Conservation (phyloP, 2,888 invertebrate genomes). For the Imbricaverruca yamaguchii region DNA sequence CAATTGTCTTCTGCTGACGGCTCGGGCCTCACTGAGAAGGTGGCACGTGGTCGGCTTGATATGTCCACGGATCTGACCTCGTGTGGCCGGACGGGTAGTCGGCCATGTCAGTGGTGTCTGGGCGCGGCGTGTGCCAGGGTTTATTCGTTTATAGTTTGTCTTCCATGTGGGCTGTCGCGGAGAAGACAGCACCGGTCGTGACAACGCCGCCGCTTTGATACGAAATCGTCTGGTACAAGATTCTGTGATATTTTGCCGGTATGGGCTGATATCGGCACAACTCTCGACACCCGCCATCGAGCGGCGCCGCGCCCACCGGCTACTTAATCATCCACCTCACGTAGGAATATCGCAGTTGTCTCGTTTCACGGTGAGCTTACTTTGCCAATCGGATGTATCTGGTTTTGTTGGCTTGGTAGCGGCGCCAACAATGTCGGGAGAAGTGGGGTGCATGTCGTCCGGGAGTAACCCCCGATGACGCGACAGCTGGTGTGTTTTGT, state of each 20-base stretch:
- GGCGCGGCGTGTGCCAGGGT: not conserved
- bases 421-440: too few relatives aligned
- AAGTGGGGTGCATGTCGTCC: not conserved
- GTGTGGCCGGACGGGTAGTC: too few relatives aligned
- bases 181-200: not conserved
- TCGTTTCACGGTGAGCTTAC: not conserved
- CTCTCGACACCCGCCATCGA: too few relatives aligned
- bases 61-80: too few relatives aligned
- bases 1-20: too few relatives aligned
- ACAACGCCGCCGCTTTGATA: conserved; percentile 14
- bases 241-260: conserved; percentile 10
- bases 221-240: conserved; percentile 20
- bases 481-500: not conserved
- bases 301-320: too few relatives aligned
- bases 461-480: not conserved
- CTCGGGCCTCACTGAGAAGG: too few relatives aligned
- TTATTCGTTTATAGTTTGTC: conserved; percentile 14
- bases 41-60: too few relatives aligned
- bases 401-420: not conserved
- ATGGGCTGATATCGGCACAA: not conserved
- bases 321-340: too few relatives aligned
- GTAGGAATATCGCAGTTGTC: not conserved
- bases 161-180: conserved; percentile 9
- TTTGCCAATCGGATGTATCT: not conserved
- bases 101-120: too few relatives aligned